Base-by-base conservation (phyloP, 1,140 invertebrate species). In the Drosophila pectinifera region DNA sequence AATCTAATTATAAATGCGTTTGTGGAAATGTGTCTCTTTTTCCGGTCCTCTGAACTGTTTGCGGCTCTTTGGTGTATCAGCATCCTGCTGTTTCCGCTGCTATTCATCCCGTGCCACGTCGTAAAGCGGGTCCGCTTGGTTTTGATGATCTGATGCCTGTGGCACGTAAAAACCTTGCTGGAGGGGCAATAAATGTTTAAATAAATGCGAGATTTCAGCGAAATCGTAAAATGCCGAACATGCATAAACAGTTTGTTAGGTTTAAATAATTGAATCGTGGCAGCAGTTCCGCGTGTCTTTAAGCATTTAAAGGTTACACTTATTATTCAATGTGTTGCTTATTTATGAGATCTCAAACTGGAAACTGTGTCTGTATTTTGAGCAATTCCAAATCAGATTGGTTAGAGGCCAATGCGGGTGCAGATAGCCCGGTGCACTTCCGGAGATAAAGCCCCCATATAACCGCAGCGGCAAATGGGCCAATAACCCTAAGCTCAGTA, bases 1-100 rank as follows among this genome's bases (percentile, higher is more conserved):
- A 88, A 89, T 70, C 78, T 88, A 75, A 77, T 85, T 75, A 89
- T 88, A 89, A 88, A 89, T 79, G 84, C 80, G 73, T 59, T 56
- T 84, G 70, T 77, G 75, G 45, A 68, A 86, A 83, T 88, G 72
- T 76, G 84, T 67, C 65, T 46, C 67, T 46, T 61, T 85, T 53
- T 64, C 16, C 31, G 34, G 24, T 45, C 10, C 34, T 16, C 34
- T 14, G 57, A 48, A 39, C 49, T 22, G 42, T 48, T 22, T 62
- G 56, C 41, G 42, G 18, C 18, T 55, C 31, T 55, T 51, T 36
- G 31, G 49, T 16, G 41, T 41, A 61, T 57, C 58, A 49, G 48
- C 34, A 39, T 64, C 59, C 57, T 48, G 57, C 43, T 48, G 46
- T 53, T 53, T n/a, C n/a, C n/a, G n/a, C n/a, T n/a, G n/a, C n/a